Evolutionary conservation across 2,888 invertebrate species (phyloP).

Genomic region (Idaea aversata): DNA sequence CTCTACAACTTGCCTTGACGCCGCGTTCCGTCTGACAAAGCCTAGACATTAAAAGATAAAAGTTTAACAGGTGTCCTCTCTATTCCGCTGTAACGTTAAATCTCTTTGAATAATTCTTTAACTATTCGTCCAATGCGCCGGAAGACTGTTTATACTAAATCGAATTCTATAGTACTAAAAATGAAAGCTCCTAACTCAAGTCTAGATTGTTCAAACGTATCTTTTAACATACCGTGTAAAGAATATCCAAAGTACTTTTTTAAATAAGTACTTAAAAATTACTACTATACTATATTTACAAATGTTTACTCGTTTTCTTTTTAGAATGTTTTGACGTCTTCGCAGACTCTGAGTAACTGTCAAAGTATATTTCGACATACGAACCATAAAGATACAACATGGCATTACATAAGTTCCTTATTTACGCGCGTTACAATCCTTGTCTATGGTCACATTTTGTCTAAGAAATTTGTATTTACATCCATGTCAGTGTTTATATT

Average conservation of each 20-base stretch:
- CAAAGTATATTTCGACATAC: neutral
- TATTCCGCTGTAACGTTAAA: neutral
- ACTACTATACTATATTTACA: slow-evolving; percentile 14
- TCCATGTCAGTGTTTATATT: neutral
- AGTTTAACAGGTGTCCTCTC: neutral
- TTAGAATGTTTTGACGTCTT: neutral
- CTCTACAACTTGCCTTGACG: no score
- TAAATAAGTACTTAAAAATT: slow-evolving; percentile 1
- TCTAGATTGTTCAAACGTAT: neutral
- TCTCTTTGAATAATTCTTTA: neutral
- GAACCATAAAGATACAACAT: no score
- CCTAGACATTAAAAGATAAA: no score
- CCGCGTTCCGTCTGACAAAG: no score
- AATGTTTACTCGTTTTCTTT: neutral
- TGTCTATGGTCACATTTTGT: no score
- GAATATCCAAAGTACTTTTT: slow-evolving; percentile 18
- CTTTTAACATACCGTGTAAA: slow-evolving; percentile 15
- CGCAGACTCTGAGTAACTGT: neutral
- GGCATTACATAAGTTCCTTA: no score
- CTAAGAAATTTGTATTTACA: neutral
- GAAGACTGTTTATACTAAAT: neutral
- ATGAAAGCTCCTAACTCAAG: neutral
- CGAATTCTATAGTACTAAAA: neutral
- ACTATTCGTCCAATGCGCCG: neutral
- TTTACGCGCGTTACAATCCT: no score